Evolutionary conservation across 2,888 invertebrate genomes (phyloP), one percentile per base, ranked within the genome.

Genomic region (Papilio protenor): DNA sequence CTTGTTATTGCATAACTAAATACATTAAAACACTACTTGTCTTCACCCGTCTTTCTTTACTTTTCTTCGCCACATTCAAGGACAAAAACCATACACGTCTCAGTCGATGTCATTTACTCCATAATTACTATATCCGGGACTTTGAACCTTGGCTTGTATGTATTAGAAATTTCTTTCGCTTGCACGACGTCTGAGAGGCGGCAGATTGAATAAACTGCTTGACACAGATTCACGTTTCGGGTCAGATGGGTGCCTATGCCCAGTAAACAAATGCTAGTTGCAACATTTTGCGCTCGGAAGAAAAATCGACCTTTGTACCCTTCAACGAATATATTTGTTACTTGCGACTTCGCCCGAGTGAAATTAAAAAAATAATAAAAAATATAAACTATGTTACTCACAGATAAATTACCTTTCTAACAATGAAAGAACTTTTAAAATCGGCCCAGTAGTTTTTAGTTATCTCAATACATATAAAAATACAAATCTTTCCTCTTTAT

Each of bases 141-240:
- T 86, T 79, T 85, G 83, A 79, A 85, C 91, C 87, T 83, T 92
- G 86, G 75, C 14, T 18, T 77, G 72, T 77, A 59, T 74, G 57
- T n/a, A 47, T 85, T 88, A 90, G 82, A 85, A 82, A 81, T 81
- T 84, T 86, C 81, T 89, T 88, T 90, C 80, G 87, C 83, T 79
- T 86, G 89, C 74, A 80, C 78, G 76, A 49, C 75, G 66, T 80
- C 80, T 82, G 82, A 85, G 86, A 87, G 88, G 86, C 87, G 86
- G 87, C 91, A 94, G 93, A 94, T 94, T 94, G 94, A 94, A 94
- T 94, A 94, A 94, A 94, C 94, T 92, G 91, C 94, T 94, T 94
- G 94, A 94, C 94, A 94, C 93, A 94, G 92, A 93, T 94, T 94
- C 93, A 87, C 88, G 90, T 92, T 94, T 94, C 92, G 93, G 94